These are phyloP conservation scores for Sebastes steindachneri DNA, from an alignment of 2,797 vertebrate genomes.

Conservation along the genomic window DNA sequence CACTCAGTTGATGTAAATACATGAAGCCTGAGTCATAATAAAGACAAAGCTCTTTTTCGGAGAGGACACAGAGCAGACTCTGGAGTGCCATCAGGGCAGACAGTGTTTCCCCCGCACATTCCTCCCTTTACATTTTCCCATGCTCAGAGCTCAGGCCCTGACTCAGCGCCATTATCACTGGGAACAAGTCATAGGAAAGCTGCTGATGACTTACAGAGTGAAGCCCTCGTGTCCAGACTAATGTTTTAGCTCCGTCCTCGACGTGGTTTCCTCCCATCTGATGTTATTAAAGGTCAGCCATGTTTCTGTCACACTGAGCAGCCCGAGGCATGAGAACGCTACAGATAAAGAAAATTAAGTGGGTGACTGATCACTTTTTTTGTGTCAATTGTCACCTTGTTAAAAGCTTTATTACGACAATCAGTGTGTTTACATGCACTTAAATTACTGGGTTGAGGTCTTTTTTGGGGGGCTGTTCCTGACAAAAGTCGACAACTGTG, in stretches of 20 bases:
- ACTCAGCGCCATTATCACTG: slow-evolving; percentile 74
- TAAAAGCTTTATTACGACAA: slow-evolving; percentile 14
- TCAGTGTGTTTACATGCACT: background rate
- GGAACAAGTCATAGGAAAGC: slow-evolving; percentile 71
- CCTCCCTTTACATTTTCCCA: slow-evolving; percentile 80
- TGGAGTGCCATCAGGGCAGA: slow-evolving; percentile 76
- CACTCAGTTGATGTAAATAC: slow-evolving; percentile 45
- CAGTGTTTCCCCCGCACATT: slow-evolving; percentile 78
- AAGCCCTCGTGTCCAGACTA: slow-evolving; percentile 65
- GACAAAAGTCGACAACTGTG: background rate
- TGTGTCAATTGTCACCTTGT: slow-evolving; percentile 23
- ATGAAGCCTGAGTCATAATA: slow-evolving; percentile 45
- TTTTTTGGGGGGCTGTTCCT: background rate
- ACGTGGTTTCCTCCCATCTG: slow-evolving; percentile 58
- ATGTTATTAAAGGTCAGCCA: slow-evolving; percentile 58
- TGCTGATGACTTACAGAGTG: slow-evolving; percentile 75
- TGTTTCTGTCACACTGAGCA: slow-evolving; percentile 35
- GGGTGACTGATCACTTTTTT: background rate
- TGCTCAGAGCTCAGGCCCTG: slow-evolving; percentile 72
- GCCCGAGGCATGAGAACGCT: slow-evolving; percentile 46
- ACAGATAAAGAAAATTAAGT: slow-evolving; percentile 22
- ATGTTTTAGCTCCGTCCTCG: slow-evolving; percentile 54
- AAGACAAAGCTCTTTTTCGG: slow-evolving; percentile 43
- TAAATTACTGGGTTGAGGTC: background rate
- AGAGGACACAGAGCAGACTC: slow-evolving; percentile 75